Percentiles rank a stretch among this genome's conserved stretches.
These are phyloP conservation scores for Drosophila flavopinicola DNA, from an alignment of 2,888 invertebrate species.

Conservation along the genomic window DNA sequence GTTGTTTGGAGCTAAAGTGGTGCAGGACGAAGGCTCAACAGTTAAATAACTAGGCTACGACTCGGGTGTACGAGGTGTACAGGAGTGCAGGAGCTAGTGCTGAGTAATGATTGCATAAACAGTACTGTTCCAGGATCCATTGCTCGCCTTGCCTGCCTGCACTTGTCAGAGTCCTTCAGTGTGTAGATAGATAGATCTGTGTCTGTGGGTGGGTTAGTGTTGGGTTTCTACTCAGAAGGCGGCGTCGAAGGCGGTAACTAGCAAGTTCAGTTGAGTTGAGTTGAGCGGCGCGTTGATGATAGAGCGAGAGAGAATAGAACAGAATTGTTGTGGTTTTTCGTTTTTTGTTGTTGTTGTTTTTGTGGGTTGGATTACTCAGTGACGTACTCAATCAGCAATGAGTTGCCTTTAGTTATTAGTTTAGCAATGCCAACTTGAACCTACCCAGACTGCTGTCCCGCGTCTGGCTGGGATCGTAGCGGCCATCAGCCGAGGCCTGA, in stretches of 20 bases:
- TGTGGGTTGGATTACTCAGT: constrained; percentile 55
- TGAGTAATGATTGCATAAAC: not conserved
- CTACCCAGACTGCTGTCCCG: constrained; percentile 84
- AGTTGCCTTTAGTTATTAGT: not conserved
- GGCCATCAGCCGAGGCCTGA: constrained; percentile 68
- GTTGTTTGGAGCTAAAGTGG: constrained; percentile 6
- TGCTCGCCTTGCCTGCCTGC: constrained; percentile 52
- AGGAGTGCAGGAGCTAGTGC: constrained; percentile 18
- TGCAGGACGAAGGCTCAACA: constrained; percentile 34
- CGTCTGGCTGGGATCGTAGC: constrained; percentile 80
- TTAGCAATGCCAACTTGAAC: constrained; percentile 39
- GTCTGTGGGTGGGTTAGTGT: constrained; percentile 48
- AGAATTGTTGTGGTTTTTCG: constrained; percentile 35
- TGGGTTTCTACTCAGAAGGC: constrained; percentile 60
- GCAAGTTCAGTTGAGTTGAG: constrained; percentile 11
- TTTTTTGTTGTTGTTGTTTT: constrained; percentile 13
- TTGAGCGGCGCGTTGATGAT: constrained; percentile 32
- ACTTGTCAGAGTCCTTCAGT: constrained; percentile 34
- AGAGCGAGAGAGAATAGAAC: constrained; percentile 52
- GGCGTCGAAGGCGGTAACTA: constrained; percentile 69
- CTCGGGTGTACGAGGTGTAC: constrained; percentile 29
- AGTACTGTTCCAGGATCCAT: constrained; percentile 14
- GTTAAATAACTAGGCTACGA: constrained; percentile 10
- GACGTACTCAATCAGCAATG: constrained; percentile 38
- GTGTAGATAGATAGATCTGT: constrained; percentile 26